A percentile compares a stretch with the other conserved stretches of the same genome.
Conservation (phyloP, 2,797 vertebrate genomes). For the Clarias laeviceps region DNA sequence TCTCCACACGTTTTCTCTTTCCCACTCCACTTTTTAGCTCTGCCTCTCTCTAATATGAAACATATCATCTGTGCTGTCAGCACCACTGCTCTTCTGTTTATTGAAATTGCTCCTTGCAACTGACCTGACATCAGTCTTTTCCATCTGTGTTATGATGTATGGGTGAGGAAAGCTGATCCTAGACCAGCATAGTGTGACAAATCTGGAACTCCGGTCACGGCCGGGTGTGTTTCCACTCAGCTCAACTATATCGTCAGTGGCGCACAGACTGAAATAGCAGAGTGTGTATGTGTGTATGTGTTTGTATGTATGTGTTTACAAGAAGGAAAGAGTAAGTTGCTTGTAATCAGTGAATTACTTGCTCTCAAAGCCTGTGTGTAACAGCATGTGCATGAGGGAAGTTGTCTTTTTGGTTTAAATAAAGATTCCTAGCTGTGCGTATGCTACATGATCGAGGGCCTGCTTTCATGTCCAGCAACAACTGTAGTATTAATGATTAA, state of each 20-base stretch:
- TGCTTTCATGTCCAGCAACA: neutral
- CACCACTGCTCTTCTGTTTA: neutral
- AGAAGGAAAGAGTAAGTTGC: neutral
- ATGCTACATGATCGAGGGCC: neutral
- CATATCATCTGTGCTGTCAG: conserved; percentile 22
- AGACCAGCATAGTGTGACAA: conserved; percentile 16
- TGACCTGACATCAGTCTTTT: conserved; percentile 22
- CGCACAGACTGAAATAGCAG: conserved; percentile 21
- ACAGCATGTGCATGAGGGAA: neutral
- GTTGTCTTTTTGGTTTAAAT: neutral
- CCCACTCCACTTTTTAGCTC: neutral
- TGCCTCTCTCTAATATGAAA: conserved; percentile 11
- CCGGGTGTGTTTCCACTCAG: conserved; percentile 26
- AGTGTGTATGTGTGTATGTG: conserved; percentile 1
- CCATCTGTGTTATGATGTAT: neutral
- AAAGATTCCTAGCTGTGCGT: neutral
- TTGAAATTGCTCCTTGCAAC: conserved; percentile 3
- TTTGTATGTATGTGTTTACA: neutral
- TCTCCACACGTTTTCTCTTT: neutral
- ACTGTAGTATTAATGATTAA: neutral
- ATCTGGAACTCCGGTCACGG: conserved; percentile 8
- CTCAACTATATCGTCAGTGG: conserved; percentile 18
- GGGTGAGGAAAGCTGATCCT: conserved; percentile 2
- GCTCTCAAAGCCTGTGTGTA: neutral
- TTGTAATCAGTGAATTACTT: conserved; percentile 6